Base-by-base conservation (phyloP, 2,888 invertebrate species). In the Sarcophaga caerulescens region DNA sequence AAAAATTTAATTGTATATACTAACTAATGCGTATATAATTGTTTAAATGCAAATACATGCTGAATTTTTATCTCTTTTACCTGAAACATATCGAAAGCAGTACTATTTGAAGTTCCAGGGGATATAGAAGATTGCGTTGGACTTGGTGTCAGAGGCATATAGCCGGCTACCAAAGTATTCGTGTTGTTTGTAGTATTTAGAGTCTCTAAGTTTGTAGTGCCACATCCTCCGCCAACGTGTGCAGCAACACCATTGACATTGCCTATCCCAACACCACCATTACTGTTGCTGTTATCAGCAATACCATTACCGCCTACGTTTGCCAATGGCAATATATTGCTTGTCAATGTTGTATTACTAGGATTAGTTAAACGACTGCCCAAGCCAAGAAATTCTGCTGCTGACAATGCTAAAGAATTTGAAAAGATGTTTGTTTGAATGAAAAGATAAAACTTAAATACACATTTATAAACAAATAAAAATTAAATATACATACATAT, bases 81-180 rank as follows among this genome's bases (percentile, higher is more conserved):
- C 91, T 93, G 92, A 89, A 93, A 93, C 87, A 91, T 90, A 87
- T 93, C 93, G 88, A 91, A 92, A 69, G 91, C 90, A 88, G 91
- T 92, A 81, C 87, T 86, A 59, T 89, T 87, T 68, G 90, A 89
- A 78, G 90, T 91, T 78, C 92, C 90, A 23, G 90, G 92, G 80
- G 93, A 93, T 74, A 91, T 91, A 84, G 92, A 92, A 19, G 93
- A 92, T 87, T 92, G 92, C 57, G 92, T 92, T 74, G 93, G 93
- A 81, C 91, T 92, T 52, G 93, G 92, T 81, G 93, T 92, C 57
- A 92, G 87, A 25, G 93, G 92, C 87, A 91, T 90, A 88, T 92
- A 93, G 84, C 89, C 86, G 23, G 89, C 87, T 71, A 85, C 83
- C 83, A 88, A 76, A 60, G 86, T 65, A 71, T 85, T 86, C 12